These are phyloP conservation scores for Furcula furcula DNA, from an alignment of 2,888 invertebrate species.

Conservation along the genomic window DNA sequence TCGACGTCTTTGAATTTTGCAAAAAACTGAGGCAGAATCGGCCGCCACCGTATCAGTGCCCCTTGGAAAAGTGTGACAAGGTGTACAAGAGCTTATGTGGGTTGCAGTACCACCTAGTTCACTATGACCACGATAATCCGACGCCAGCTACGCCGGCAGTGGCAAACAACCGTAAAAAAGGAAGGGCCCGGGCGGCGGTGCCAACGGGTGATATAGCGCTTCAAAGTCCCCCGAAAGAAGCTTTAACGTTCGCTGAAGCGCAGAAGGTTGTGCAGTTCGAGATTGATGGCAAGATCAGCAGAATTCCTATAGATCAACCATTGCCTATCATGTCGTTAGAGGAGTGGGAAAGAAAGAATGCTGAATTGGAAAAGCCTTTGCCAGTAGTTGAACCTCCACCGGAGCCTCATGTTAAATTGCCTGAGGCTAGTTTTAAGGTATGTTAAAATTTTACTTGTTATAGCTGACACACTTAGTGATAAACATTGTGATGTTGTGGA, in stretches of 20 bases:
- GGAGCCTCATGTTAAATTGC: slow-evolving; percentile 72
- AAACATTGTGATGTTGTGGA: no score
- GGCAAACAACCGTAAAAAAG: slow-evolving; percentile 84
- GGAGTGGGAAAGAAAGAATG: slow-evolving; percentile 81
- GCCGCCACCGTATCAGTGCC: slow-evolving; percentile 93
- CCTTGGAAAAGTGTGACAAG: slow-evolving; percentile 91
- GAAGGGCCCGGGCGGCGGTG: slow-evolving; percentile 80
- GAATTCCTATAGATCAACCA: slow-evolving; percentile 84
- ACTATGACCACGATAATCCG: slow-evolving; percentile 92
- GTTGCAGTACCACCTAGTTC: slow-evolving; percentile 91
- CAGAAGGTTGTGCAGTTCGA: slow-evolving; percentile 94
- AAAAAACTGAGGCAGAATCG: slow-evolving; percentile 90
- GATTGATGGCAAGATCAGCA: slow-evolving; percentile 89
- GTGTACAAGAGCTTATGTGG: slow-evolving; percentile 93
- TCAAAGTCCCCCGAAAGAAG: slow-evolving; percentile 83
- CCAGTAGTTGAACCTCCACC: slow-evolving; percentile 63
- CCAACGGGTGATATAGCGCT: slow-evolving; percentile 80
- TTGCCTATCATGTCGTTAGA: slow-evolving; percentile 86
- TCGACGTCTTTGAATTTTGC: slow-evolving; percentile 93
- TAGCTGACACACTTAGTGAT: no score
- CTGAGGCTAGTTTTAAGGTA: slow-evolving; percentile 74
- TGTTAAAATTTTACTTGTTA: no score
- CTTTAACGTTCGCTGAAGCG: slow-evolving; percentile 91
- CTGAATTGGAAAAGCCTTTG: slow-evolving; percentile 68
- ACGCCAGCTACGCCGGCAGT: slow-evolving; percentile 83